Evolutionary conservation across 2,888 invertebrate genomes (phyloP).

Genomic region (Sminthurinus aureus): DNA sequence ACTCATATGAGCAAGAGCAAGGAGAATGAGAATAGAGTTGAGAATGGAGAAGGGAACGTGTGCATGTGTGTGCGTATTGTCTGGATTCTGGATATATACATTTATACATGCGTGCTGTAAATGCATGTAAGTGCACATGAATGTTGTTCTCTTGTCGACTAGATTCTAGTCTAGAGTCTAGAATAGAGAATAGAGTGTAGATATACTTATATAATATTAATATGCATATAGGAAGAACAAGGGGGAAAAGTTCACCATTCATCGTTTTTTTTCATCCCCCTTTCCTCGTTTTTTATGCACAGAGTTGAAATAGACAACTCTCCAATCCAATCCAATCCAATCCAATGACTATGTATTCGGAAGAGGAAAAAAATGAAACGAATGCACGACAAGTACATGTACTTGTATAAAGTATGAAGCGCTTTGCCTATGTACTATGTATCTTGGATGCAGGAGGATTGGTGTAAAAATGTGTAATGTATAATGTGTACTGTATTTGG

Average conservation of each 20-base stretch:
- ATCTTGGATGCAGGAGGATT: background rate
- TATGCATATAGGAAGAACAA: slow-evolving; percentile 10
- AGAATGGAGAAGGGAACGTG: background rate
- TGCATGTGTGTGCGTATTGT: background rate
- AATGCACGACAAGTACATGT: background rate
- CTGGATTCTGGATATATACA: too few relatives aligned
- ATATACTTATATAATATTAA: background rate
- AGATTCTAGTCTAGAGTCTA: too few relatives aligned
- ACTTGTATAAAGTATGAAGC: background rate
- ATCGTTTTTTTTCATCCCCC: slow-evolving; percentile 51
- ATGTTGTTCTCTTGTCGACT: background rate
- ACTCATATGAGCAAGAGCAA: background rate
- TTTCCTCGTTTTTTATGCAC: slow-evolving; percentile 42
- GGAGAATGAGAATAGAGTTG: background rate
- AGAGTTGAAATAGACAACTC: slow-evolving; percentile 30
- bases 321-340: too few relatives aligned
- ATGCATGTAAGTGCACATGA: too few relatives aligned
- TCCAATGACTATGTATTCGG: background rate
- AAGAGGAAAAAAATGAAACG: background rate
- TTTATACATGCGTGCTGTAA: too few relatives aligned
- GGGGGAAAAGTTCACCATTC: slow-evolving; percentile 42
- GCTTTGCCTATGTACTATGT: slow-evolving; percentile 19
- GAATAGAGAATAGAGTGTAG: too few relatives aligned
- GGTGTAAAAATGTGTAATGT: background rate
- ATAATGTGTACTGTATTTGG: background rate